Evolutionary conservation across 2,888 invertebrate genomes (phyloP), one percentile per base, ranked within the genome.

Genomic region (Furcula furcula): DNA sequence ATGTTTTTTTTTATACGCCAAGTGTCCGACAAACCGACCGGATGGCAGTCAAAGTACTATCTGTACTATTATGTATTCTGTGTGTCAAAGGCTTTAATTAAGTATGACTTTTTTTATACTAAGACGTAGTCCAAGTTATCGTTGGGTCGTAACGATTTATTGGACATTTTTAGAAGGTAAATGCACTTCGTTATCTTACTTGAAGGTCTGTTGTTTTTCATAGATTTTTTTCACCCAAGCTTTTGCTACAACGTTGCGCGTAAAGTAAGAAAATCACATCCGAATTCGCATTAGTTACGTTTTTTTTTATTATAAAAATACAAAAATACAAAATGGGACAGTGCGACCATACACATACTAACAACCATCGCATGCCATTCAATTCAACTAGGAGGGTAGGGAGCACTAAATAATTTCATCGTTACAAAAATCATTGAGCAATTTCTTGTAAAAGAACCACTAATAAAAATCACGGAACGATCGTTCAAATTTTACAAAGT

Each of bases 291-390:
- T 78, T 78, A 72, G 80, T 77, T 77, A 73, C 79, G 70, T 71
- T 75, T 76, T 68, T n/a, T 78, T 81, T 84, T 75, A 78, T 85
- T 87, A 87, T 87, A 87, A 87, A 87, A 87, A 87, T 87, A 87
- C 84, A 87, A 87, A 87, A 87, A 86, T 87, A 87, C 87, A 87
- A 87, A 87, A 87, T 80, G 87, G 87, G 86, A 87, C 85, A 85
- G 82, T 81, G 86, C 84, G 76, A 83, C 74, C 63, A 58, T 65
- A 72, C 67, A 76, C 64, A 28, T 28, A 28, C 18, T 23, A 28
- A 71, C 81, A 80, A 78, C 71, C 79, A 73, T 73, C 77, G 78
- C 76, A 72, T 72, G 76, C 66, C 66, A 67, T 58, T 61, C 54
- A 59, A 53, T 66, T 68, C 70, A 71, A 64, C 74, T 72, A 76